Base-by-base conservation (phyloP, 2,113 vertebrate species). In the Chaetura pelagica region DNA sequence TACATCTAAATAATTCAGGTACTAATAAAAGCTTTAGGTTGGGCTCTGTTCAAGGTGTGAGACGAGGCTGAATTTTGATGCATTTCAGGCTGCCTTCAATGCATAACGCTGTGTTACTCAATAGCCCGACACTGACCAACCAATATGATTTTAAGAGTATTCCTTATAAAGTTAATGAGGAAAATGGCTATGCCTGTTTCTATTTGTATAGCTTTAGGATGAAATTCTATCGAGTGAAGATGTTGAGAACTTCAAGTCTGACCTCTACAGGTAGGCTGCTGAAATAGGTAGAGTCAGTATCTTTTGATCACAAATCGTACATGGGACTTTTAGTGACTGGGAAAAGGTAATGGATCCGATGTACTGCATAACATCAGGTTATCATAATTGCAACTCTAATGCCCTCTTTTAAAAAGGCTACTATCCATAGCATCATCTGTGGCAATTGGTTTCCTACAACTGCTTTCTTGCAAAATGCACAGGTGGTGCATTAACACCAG, bases 251-350 rank as follows among this genome's bases (percentile, higher is more conserved):
- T 97, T 98, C 97, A 97, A 98, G 98, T 93, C 98, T 98, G 98
- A 98, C 99, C 98, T 97, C 98, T 95, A 96, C 98, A 98, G 99
- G 98, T 85, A 62, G 69, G 58, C 67, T 84, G 72, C 29, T 79
- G 97, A 94, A 98, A 95, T 91, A 85, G 44, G 64, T 87, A 40
- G 11, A 42, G 40, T 42, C 55, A 23, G 64, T 29, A n/a, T 69
- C 59, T 68, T 85, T 48, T 46, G 30, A 48, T 35, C 0, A 0
- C 27, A 40, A 79, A 46, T 8, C 10, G 21, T 55, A 62, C 9
- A n/a, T 1, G 1, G 21, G 46, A 79, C 32, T 27, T 64, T 21
- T 12, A 87, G 10, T 67, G 21, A 42, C 2, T 20, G 30, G 30
- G 54, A 30, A 34, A 93, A 77, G 52, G 16, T 51, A 52, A 40